These are phyloP conservation scores for Pyrgilauda ruficollis DNA, from an alignment of 2,113 vertebrate genomes.

Conservation along the genomic window DNA sequence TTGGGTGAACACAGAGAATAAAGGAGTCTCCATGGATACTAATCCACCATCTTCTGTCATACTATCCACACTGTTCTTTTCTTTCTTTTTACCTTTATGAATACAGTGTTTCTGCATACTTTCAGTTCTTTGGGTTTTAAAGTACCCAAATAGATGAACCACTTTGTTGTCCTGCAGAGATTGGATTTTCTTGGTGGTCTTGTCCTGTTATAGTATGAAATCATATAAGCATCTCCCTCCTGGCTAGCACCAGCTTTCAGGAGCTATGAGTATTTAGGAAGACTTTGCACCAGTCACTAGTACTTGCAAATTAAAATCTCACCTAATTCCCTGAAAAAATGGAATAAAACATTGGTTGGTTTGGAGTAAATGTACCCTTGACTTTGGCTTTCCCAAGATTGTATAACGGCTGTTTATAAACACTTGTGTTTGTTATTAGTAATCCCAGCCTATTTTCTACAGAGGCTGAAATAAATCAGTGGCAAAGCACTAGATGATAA, in stretches of 20 bases:
- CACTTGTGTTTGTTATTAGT: background rate
- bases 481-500: background rate
- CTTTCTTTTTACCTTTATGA: background rate
- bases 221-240: background rate
- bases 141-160: background rate
- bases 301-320: background rate
- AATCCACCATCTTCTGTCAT: constrained; percentile 31
- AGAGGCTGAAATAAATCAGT: constrained; percentile 40
- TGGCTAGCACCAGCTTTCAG: background rate
- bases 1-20: background rate
- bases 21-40: constrained; percentile 26
- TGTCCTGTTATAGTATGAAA: background rate
- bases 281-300: background rate
- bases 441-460: constrained; percentile 37
- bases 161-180: background rate
- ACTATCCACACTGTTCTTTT: background rate
- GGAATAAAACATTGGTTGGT: background rate
- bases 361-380: background rate
- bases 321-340: background rate
- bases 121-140: background rate
- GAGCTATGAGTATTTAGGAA: background rate
- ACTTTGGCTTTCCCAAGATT: background rate
- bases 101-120: background rate
- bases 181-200: background rate
- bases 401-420: background rate